Conservation (phyloP, 2,113 vertebrate genomes). For the Tricholaema leucomelas region DNA sequence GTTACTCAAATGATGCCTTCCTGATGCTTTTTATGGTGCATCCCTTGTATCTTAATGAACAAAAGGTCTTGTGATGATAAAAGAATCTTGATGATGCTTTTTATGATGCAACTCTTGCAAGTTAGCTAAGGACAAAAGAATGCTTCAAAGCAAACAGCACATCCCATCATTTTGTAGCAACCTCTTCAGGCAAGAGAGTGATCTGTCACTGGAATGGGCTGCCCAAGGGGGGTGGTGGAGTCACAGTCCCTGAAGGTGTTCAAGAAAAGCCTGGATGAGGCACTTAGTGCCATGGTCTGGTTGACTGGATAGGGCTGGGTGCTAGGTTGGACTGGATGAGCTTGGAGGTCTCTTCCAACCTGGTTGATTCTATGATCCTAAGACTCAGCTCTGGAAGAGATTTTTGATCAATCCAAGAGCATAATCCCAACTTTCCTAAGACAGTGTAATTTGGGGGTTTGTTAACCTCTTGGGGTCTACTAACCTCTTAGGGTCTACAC, state of each 20-base stretch:
- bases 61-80: too few species aligned
- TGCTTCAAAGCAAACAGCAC: neutral
- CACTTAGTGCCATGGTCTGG: too few species aligned
- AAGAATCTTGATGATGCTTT: neutral
- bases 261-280: too few species aligned
- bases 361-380: too few species aligned
- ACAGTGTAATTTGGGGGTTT: neutral
- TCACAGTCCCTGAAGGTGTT: too few species aligned
- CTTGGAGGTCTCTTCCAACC: too few species aligned
- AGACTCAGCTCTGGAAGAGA: neutral
- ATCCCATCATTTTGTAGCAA: neutral
- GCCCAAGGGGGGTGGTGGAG: too few species aligned
- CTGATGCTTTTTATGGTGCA: neutral
- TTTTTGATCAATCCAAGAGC: neutral
- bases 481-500: neutral
- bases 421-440: neutral
- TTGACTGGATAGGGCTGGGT: too few species aligned
- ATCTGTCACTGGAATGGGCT: too few species aligned
- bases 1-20: neutral
- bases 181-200: too few species aligned
- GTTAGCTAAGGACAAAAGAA: neutral
- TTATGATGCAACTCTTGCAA: neutral
- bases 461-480: neutral
- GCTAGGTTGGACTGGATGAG: too few species aligned
- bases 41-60: too few species aligned